Conservation (phyloP, 2,113 vertebrate genomes). For the Podarcis cretensis region DNA sequence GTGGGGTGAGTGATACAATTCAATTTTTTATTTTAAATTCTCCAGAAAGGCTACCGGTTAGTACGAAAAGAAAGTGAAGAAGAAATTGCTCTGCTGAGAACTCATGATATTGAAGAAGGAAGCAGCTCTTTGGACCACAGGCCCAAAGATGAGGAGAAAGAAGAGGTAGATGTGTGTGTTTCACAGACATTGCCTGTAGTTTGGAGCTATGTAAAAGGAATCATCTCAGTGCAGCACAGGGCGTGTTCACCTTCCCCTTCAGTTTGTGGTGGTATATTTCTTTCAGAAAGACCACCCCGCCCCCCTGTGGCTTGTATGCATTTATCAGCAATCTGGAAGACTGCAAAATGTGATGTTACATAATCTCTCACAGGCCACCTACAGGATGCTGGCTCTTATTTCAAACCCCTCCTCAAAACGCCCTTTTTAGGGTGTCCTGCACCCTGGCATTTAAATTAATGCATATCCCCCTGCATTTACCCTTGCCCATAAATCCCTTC, state of each 20-base stretch:
- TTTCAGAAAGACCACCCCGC: background rate
- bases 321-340: background rate
- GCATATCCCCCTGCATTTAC: background rate
- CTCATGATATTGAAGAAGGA: constrained; percentile 89
- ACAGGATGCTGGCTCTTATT: background rate
- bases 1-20: background rate
- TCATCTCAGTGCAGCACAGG: background rate
- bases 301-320: background rate
- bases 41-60: constrained; percentile 91
- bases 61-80: constrained; percentile 91
- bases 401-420: background rate
- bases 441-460: background rate
- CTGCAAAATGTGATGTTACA: background rate
- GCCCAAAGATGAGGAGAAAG: constrained; percentile 74
- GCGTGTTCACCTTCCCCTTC: background rate
- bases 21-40: background rate
- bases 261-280: background rate
- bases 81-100: constrained; percentile 85
- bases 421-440: background rate
- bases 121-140: constrained; percentile 71
- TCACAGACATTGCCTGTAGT: background rate
- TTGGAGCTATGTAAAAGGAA: background rate
- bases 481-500: no score
- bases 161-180: constrained; percentile 78
- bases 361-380: background rate